Evolutionary conservation across 2,888 invertebrate genomes (phyloP).

Genomic region (Aphrophora alni): DNA sequence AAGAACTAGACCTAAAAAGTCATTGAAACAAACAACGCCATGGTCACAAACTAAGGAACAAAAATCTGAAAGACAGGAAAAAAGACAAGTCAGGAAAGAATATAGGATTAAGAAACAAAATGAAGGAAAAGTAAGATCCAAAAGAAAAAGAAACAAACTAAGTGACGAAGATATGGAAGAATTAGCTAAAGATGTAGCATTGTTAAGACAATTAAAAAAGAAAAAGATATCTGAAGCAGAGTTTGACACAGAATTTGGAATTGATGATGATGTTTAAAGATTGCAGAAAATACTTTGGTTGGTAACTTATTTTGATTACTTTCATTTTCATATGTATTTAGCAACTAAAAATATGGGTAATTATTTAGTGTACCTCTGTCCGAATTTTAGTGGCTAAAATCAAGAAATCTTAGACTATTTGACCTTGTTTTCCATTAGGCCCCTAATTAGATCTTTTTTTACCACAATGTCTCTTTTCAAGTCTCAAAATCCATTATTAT

Average conservation of each 20-base stretch:
- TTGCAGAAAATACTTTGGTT: too few relatives aligned
- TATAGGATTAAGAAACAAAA: constrained; percentile 61
- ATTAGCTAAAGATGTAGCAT: constrained; percentile 77
- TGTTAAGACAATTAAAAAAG: constrained; percentile 86
- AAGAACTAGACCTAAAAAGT: constrained; percentile 59
- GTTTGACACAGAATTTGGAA: constrained; percentile 59
- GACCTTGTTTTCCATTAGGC: too few relatives aligned
- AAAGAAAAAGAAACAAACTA: constrained; percentile 62
- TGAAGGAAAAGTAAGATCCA: constrained; percentile 59
- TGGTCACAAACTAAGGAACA: constrained; percentile 81
- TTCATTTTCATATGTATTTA: too few relatives aligned
- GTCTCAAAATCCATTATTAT: too few relatives aligned
- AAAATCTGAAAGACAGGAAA: constrained; percentile 69
- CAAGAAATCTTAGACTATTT: too few relatives aligned
- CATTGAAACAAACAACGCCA: constrained; percentile 59
- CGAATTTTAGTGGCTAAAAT: too few relatives aligned
- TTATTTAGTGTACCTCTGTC: too few relatives aligned
- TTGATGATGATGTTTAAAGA: constrained; percentile 23
- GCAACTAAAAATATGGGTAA: too few relatives aligned
- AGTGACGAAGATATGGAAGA: constrained; percentile 78
- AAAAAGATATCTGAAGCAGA: constrained; percentile 68
- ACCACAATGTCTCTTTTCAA: too few relatives aligned
- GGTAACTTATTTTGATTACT: too few relatives aligned
- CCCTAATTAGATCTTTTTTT: too few relatives aligned
- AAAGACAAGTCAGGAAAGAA: constrained; percentile 68